Percentiles rank a stretch among this genome's conserved stretches.
These are phyloP conservation scores for Boloria euphrosyne DNA, from an alignment of 2,888 invertebrate species.

Conservation along the genomic window DNA sequence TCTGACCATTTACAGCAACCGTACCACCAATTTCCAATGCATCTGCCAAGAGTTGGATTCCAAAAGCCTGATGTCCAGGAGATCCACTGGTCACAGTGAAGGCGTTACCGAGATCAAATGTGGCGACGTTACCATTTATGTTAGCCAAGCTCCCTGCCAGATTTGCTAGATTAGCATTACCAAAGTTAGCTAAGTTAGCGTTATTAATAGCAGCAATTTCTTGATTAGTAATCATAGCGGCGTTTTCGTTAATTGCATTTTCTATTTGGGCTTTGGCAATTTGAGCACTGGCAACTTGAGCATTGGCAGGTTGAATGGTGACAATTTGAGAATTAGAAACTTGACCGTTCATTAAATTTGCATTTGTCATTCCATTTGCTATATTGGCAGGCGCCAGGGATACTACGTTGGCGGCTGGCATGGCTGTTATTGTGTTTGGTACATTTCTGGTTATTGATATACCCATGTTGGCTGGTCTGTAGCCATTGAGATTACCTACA, in stretches of 20 bases:
- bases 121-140: slow-evolving; percentile 44
- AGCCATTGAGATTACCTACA: slow-evolving; percentile 14
- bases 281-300: background rate
- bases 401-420: slow-evolving; percentile 5
- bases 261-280: slow-evolving; percentile 8
- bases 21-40: slow-evolving; percentile 59
- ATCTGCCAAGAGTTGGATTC: slow-evolving; percentile 56
- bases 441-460: slow-evolving; percentile 8
- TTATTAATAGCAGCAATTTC: slow-evolving; percentile 25
- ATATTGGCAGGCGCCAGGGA: background rate
- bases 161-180: slow-evolving; percentile 32
- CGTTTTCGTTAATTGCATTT: slow-evolving; percentile 31
- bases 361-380: slow-evolving; percentile 12
- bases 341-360: slow-evolving; percentile 9
- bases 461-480: slow-evolving; percentile 2
- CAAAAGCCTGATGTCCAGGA: slow-evolving; percentile 48
- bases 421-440: slow-evolving; percentile 11
- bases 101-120: slow-evolving; percentile 45
- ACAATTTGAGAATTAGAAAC: slow-evolving; percentile 1
- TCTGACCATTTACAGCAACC: slow-evolving; percentile 56
- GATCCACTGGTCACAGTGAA: slow-evolving; percentile 47
- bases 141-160: slow-evolving; percentile 39
- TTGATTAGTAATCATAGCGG: slow-evolving; percentile 26
- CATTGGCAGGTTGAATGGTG: slow-evolving; percentile 7
- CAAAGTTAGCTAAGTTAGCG: slow-evolving; percentile 27